Evolutionary conservation across 2,888 invertebrate genomes (phyloP).

Genomic region (Drosophila cracens): DNA sequence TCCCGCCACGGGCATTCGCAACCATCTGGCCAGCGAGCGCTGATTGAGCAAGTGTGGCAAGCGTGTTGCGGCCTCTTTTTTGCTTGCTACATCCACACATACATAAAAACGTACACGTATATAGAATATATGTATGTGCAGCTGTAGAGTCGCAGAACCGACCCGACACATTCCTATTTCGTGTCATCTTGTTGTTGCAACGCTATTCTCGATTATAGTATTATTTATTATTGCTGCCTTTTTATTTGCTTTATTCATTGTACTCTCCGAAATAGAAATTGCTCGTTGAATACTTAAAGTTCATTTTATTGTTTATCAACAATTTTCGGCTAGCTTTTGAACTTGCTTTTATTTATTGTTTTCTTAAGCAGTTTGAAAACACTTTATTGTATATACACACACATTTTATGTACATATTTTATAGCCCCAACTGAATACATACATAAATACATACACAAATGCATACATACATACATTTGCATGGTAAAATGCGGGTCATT

Average conservation of each 20-base stretch:
- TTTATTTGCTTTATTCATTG: conserved; percentile 15
- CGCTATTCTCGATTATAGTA: conserved; percentile 10
- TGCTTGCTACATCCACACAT: conserved; percentile 22
- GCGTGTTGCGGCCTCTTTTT: conserved; percentile 33
- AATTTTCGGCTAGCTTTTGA: conserved; percentile 33
- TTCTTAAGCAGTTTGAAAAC: conserved; percentile 8
- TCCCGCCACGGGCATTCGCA: neutral
- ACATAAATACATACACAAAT: too few relatives aligned
- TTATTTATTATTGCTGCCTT: conserved; percentile 21
- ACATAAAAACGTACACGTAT: conserved; percentile 3
- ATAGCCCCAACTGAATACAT: neutral
- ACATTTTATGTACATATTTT: neutral
- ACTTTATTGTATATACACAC: neutral
- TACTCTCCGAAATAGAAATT: conserved; percentile 19
- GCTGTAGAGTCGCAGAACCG: neutral
- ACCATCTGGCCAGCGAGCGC: conserved; percentile 41
- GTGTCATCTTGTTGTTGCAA: conserved; percentile 37
- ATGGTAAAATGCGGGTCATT: conserved; percentile 11
- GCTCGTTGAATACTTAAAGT: conserved; percentile 29
- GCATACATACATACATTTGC: neutral
- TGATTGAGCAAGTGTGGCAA: conserved; percentile 53
- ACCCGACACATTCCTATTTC: conserved; percentile 21
- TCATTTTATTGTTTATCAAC: conserved; percentile 62
- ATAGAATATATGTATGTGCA: neutral
- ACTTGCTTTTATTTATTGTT: conserved; percentile 1